Evolutionary conservation across 2,888 invertebrate genomes (phyloP), one percentile per base, ranked within the genome.

Genomic region (Diarsia mendica): DNA sequence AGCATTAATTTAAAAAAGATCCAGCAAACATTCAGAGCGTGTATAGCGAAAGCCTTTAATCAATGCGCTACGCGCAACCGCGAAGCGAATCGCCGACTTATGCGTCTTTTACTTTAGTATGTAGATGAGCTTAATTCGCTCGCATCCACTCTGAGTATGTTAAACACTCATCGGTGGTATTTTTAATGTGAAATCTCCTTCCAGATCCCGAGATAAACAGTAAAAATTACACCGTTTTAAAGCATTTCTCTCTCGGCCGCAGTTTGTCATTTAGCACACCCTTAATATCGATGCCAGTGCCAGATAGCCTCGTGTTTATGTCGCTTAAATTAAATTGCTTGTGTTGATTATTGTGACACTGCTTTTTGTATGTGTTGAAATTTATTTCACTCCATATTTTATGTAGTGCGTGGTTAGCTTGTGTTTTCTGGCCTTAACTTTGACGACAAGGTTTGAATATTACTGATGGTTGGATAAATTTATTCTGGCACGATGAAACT

Each of bases 181-280:
- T 94, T 94, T 93, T 89, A 93, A 93, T 90, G 91, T 88, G 86
- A 93, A 93, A 92, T 93, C 92, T 92, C 89, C 89, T 89, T 89
- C 84, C 89, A 90, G 94, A 95, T 94, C 86, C 89, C 76, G 90
- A 93, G 94, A 95, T 94, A 94, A 93, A 93, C 91, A 91, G 90
- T 92, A 94, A 94, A 95, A 94, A 94, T 93, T 93, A 94, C 92
- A 93, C 91, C 90, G 90, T 93, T 94, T 93, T 94, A 93, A 94
- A 95, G 92, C 93, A 94, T 94, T 94, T 93, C 94, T 94, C 92
- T 92, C 90, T 90, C 89, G 89, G 88, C 88, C 92, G 94, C 94
- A 94, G 92, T 96, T 95, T 95, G 95, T 96, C 96, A 95, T 96
- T 95, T 95, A 95, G 91, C 94, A 93, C 94, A 91, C 93, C 94